Evolutionary conservation across 2,113 vertebrate species (phyloP).

Genomic region (Syngnathus scovelli): DNA sequence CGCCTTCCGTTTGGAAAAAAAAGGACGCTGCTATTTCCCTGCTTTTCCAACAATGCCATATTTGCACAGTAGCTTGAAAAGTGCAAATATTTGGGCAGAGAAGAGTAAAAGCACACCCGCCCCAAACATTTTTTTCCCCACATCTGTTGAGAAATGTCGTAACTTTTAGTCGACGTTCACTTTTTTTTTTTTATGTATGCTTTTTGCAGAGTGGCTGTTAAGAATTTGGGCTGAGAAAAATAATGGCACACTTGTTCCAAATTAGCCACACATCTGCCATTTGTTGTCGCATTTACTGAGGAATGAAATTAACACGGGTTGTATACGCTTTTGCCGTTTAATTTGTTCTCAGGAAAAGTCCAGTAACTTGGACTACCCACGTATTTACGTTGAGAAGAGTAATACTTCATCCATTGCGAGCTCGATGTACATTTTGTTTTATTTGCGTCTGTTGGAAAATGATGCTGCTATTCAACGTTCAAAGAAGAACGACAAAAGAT

Average conservation of each 20-base stretch:
- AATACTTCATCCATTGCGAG: neutral
- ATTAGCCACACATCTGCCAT: neutral
- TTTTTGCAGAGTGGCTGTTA: neutral
- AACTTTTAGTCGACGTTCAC: neutral
- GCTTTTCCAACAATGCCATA: neutral
- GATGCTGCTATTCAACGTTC: neutral
- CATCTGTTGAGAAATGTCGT: neutral
- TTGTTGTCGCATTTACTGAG: neutral
- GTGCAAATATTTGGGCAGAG: constrained; percentile 1
- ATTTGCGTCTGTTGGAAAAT: neutral
- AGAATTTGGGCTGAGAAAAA: neutral
- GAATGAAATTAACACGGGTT: neutral
- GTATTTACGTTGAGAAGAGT: neutral
- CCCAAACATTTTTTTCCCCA: neutral
- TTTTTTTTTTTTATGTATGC: too few species aligned
- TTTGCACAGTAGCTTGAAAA: neutral
- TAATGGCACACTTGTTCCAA: neutral
- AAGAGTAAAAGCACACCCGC: neutral
- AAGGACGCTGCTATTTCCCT: neutral
- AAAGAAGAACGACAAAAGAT: too few species aligned
- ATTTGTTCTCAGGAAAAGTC: neutral
- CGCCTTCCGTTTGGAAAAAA: neutral
- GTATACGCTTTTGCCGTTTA: neutral
- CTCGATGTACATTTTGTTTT: neutral
- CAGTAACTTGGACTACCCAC: neutral